phyloP scores from a whole-genome alignment of 1,140 invertebrate species.

The Bombus polaris region DNA sequence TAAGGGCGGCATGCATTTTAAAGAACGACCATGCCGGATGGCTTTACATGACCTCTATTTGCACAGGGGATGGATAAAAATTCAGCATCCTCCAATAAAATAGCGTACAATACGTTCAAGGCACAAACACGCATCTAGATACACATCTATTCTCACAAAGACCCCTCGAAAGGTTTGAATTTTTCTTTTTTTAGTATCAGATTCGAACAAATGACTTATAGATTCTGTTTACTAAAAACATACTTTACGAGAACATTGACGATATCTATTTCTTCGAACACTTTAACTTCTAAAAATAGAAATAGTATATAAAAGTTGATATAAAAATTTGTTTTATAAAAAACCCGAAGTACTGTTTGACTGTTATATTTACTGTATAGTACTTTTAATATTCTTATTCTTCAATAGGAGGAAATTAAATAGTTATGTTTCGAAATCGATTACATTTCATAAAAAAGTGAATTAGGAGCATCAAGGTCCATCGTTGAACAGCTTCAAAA shows the following conservation, averaged over 20 bases:
- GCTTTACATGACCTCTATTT: slow-evolving; percentile 66
- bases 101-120: slow-evolving; percentile 21
- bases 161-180: not conserved
- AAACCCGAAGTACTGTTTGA: no score
- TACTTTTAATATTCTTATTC: no score
- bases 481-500: not conserved
- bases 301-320: no score
- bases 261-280: not conserved
- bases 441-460: no score
- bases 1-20: slow-evolving; percentile 77
- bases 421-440: no score
- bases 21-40: slow-evolving; percentile 55
- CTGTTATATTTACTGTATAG: no score
- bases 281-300: not conserved
- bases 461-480: no score
- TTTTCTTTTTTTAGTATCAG: not conserved
- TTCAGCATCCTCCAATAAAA: slow-evolving; percentile 75
- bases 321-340: no score
- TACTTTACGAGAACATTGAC: not conserved
- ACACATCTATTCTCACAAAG: slow-evolving; percentile 10
- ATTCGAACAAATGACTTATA: not conserved
- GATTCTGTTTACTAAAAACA: not conserved
- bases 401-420: no score
- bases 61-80: slow-evolving; percentile 76
- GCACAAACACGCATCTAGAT: not conserved